Evolutionary conservation across 2,797 vertebrate species (phyloP).

Genomic region (Fistularia tabacaria): DNA sequence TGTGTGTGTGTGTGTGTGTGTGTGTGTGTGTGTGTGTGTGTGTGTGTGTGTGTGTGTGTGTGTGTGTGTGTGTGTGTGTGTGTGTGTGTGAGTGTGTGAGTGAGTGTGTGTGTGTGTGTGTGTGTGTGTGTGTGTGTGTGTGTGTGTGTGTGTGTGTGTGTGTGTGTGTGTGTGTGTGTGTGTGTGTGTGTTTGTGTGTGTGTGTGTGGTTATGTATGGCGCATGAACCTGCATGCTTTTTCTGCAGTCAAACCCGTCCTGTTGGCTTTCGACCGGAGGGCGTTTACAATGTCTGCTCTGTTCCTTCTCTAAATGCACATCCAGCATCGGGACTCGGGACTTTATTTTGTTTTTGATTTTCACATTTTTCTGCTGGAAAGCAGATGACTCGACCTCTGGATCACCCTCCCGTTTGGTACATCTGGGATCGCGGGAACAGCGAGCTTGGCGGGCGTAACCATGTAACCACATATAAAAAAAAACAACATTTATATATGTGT

Average conservation of each 20-base stretch:
- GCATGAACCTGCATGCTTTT: conserved; percentile 41
- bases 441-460: background rate
- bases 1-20: conserved; percentile 3
- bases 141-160: background rate
- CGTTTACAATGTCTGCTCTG: background rate
- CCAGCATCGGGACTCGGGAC: background rate
- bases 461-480: too few relatives aligned
- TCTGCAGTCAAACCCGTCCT: background rate
- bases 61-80: conserved; percentile 1
- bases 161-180: background rate
- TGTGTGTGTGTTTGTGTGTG: conserved; percentile 4
- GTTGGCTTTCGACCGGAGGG: background rate
- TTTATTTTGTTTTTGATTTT: conserved; percentile 1
- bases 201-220: conserved; percentile 8
- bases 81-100: conserved; percentile 4
- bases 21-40: conserved; percentile 3
- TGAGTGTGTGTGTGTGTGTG: background rate
- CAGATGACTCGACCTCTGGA: conserved; percentile 1
- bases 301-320: too few relatives aligned
- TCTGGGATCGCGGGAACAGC: background rate
- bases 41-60: conserved; percentile 3
- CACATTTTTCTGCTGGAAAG: conserved; percentile 2
- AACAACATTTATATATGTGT: too few relatives aligned
- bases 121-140: background rate
- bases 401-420: conserved; percentile 2